Evolutionary conservation across 1,140 invertebrate species (phyloP).

Genomic region (Nymphalis io): DNA sequence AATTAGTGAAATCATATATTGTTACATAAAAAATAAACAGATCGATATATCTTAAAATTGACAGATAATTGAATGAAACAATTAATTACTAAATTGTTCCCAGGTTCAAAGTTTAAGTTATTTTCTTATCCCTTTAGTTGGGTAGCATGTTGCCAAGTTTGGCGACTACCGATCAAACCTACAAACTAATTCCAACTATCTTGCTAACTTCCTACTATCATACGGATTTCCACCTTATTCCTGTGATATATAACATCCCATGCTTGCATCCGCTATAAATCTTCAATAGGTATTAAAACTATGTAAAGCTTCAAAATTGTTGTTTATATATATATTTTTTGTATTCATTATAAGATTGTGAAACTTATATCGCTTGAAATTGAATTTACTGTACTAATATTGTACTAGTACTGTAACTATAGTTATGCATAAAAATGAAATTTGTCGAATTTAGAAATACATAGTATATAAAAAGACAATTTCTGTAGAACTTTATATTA

Average conservation of each 20-base stretch:
- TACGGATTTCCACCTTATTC: conserved; percentile 34
- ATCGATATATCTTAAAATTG: not conserved
- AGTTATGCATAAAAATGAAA: too few species aligned
- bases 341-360: not conserved
- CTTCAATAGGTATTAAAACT: conserved; percentile 21
- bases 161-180: conserved; percentile 53
- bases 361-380: too few species aligned
- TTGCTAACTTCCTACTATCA: conserved; percentile 37
- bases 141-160: conserved; percentile 53
- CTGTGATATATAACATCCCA: conserved; percentile 30
- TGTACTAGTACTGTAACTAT: too few species aligned
- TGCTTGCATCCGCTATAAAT: conserved; percentile 19
- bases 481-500: too few species aligned
- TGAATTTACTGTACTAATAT: too few species aligned
- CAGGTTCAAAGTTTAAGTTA: conserved; percentile 31
- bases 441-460: too few species aligned
- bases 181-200: conserved; percentile 55
- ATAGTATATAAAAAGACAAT: too few species aligned
- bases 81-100: not conserved
- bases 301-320: conserved; percentile 1
- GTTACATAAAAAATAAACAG: too few species aligned
- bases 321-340: not conserved
- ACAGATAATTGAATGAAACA: not conserved
- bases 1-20: too few species aligned
- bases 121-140: conserved; percentile 35